Base-by-base conservation (phyloP, 2,888 invertebrate species). In the Apocheima hispidaria region DNA sequence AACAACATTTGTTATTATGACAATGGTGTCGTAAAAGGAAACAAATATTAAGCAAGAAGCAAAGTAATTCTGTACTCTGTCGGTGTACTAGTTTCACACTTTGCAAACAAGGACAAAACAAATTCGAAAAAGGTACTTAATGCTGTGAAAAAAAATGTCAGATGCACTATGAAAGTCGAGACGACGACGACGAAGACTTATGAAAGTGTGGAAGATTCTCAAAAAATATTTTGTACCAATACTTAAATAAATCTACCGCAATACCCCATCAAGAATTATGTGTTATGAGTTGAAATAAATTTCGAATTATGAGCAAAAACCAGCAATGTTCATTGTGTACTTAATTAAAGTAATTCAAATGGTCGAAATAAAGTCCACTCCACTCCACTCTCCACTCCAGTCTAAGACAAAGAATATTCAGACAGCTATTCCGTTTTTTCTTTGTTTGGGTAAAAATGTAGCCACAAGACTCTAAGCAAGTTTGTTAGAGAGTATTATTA, bases 331-430 rank as follows among this genome's bases (percentile, higher is more conserved):
- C 40, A 38, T 41, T 41, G 21, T 20, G 21, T 5, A 21, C 16
- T 38, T 18, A 38, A 18, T 18, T 18, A 10, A 18, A 18, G 18
- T 9, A 3, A 68, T 66, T 65, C 33, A 41, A 60, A 71, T 55
- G 36, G 28, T 14, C 12, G 49, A 59, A 46, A 58, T 67, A 63
- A 69, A 69, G 70, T 16, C 6, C 9, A 36, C 10, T 36, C 5
- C 23, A 23, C 23, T 23, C 18, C n/a, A 28, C n/a, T 36, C 50
- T 23, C 21, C 10, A 4, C 7, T 14, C 16, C n/a, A 16, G 30
- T 33, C 48, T 38, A 35, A 38, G 18, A 18, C 18, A 9, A 9
- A 41, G 6, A 7, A 40, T 10, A 26, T 44, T 41, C 2, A 41
- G 21, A n/a, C 2, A 41, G n/a, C n/a, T 30, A 12, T 12, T n/a